These are phyloP conservation scores for Serrognathus titanus DNA, from an alignment of 2,888 invertebrate species.

Conservation along the genomic window DNA sequence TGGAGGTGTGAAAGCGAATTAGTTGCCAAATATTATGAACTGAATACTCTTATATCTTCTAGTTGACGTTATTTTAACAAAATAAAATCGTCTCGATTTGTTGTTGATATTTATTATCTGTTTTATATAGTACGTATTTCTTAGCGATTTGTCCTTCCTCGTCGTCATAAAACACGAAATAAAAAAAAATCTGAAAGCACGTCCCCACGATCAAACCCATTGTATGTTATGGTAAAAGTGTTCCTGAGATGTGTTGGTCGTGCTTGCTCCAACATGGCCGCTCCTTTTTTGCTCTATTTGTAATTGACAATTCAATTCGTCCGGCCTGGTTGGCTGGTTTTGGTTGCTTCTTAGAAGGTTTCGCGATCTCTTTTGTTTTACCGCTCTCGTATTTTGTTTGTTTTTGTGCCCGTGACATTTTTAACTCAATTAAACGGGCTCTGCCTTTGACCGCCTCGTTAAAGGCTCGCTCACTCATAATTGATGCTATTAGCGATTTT, in stretches of 20 bases:
- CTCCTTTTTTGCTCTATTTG: slow-evolving; percentile 26
- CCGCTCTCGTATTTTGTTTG: slow-evolving; percentile 38
- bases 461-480: neutral
- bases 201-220: slow-evolving; percentile 13
- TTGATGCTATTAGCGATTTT: too few species aligned
- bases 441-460: neutral
- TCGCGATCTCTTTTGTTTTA: slow-evolving; percentile 38
- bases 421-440: slow-evolving; percentile 44
- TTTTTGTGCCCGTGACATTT: slow-evolving; percentile 43
- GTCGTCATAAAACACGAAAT: slow-evolving; percentile 8
- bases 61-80: too few species aligned
- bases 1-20: too few species aligned
- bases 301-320: slow-evolving; percentile 47
- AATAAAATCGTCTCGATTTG: too few species aligned
- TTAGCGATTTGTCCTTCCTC: slow-evolving; percentile 11
- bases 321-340: slow-evolving; percentile 32
- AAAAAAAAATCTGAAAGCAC: slow-evolving; percentile 17
- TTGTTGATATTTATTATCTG: too few species aligned
- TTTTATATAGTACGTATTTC: slow-evolving; percentile 13
- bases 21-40: too few species aligned
- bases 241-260: slow-evolving; percentile 17
- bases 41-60: too few species aligned
- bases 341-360: slow-evolving; percentile 40
- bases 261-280: slow-evolving; percentile 17
- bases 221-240: slow-evolving; percentile 18